These are phyloP conservation scores for Lycocorax pyrrhopterus DNA, from an alignment of 2,113 vertebrate species.

Conservation along the genomic window DNA sequence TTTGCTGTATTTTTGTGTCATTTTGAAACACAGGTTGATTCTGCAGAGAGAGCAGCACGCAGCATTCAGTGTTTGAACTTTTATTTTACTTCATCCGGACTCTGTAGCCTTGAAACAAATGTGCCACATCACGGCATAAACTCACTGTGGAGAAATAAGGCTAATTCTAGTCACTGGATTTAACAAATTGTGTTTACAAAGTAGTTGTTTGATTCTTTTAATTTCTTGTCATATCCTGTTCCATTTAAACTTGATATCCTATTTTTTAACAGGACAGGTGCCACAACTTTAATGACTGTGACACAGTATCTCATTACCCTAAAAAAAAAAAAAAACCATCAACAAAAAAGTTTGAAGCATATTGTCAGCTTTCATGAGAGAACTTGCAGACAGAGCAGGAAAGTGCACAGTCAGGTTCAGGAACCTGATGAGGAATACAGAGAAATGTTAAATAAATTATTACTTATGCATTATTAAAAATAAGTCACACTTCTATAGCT, in stretches of 20 bases:
- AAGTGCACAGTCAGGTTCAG: not conserved
- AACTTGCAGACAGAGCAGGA: not conserved
- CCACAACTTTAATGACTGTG: not conserved
- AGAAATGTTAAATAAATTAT: slow-evolving; percentile 58
- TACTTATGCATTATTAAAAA: slow-evolving; percentile 56
- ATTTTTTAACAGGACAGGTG: not conserved
- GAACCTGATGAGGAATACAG: slow-evolving; percentile 10
- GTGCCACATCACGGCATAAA: not conserved
- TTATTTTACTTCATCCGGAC: not conserved
- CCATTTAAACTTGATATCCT: not conserved
- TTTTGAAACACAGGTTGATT: not conserved
- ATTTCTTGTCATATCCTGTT: not conserved
- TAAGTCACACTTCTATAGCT: slow-evolving; percentile 40
- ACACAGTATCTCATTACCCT: not conserved
- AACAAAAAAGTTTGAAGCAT: not conserved
- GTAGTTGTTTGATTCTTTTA: not conserved
- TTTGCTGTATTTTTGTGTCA: not conserved
- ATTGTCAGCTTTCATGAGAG: not conserved
- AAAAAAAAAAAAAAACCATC: not conserved
- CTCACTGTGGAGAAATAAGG: not conserved
- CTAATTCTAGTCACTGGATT: not conserved
- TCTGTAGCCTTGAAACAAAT: not conserved
- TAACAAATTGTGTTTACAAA: not conserved
- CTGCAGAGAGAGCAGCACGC: not conserved
- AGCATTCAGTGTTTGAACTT: not conserved